phyloP scores from a whole-genome alignment of 2,888 invertebrate species.

The Plemyria rubiginata region DNA sequence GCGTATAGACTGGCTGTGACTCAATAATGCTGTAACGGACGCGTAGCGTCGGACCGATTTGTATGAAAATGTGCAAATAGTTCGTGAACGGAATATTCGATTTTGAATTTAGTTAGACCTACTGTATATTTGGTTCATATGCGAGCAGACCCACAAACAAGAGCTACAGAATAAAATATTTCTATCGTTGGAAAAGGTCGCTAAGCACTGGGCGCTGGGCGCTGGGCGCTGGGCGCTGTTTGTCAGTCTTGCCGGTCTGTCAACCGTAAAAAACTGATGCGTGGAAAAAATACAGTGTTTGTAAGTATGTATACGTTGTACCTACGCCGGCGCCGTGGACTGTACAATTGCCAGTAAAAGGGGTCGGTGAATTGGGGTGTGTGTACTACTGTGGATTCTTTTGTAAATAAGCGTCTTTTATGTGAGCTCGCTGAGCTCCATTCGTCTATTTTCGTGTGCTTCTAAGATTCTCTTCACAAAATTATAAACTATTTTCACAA shows the following conservation, averaged over 20 bases:
- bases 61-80: no score
- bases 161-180: no score
- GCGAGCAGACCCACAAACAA: no score
- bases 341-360: not conserved
- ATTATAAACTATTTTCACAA: not conserved
- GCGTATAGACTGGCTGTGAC: no score
- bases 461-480: conserved; percentile 3
- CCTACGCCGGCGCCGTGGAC: not conserved
- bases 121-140: no score
- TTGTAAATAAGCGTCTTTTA: conserved; percentile 5
- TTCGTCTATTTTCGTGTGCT: conserved; percentile 3
- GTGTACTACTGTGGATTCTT: not conserved
- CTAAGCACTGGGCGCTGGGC: no score
- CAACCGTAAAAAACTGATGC: not conserved
- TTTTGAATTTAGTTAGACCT: no score
- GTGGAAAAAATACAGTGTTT: not conserved
- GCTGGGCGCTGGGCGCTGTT: no score
- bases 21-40: no score
- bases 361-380: not conserved
- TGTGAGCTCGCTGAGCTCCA: conserved; percentile 7
- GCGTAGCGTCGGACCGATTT: no score
- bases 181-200: no score
- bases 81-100: no score
- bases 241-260: not conserved
- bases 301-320: not conserved